Percentiles rank a stretch among this genome's conserved stretches.
phyloP scores from a whole-genome alignment of 2,888 invertebrate species.

The Ashinkailepas kermadecensis region DNA sequence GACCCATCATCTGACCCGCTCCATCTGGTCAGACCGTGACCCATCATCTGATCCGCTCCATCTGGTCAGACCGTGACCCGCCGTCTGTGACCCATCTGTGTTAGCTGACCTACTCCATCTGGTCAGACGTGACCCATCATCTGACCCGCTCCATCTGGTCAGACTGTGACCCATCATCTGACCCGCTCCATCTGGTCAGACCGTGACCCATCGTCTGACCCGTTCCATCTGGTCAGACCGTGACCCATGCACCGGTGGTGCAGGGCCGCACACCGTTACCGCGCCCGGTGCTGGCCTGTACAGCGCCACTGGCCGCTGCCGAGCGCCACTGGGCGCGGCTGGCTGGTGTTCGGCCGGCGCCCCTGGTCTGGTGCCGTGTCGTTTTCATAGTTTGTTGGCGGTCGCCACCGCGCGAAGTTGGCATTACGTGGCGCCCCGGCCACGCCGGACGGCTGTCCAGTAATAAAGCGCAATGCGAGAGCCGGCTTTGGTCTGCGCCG shows the following conservation, averaged over 20 bases:
- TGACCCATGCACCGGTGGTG: too few relatives aligned
- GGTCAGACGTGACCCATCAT: not conserved
- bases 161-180: not conserved
- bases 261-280: not conserved
- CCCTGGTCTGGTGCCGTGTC: not conserved
- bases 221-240: too few relatives aligned
- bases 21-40: not conserved
- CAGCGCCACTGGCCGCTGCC: not conserved
- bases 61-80: not conserved
- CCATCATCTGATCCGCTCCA: not conserved
- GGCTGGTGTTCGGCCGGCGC: not conserved
- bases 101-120: not conserved
- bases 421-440: not conserved
- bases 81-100: too few relatives aligned
- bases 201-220: too few relatives aligned
- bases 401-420: not conserved
- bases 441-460: not conserved
- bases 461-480: not conserved
- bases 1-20: too few relatives aligned
- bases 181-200: too few relatives aligned
- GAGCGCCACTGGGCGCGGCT: not conserved
- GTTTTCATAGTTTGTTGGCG: not conserved
- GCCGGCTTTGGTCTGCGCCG: too few relatives aligned
- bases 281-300: not conserved
- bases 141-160: not conserved